Base-by-base conservation (phyloP, 1,140 invertebrate species). In the Microplitis demolitor region DNA sequence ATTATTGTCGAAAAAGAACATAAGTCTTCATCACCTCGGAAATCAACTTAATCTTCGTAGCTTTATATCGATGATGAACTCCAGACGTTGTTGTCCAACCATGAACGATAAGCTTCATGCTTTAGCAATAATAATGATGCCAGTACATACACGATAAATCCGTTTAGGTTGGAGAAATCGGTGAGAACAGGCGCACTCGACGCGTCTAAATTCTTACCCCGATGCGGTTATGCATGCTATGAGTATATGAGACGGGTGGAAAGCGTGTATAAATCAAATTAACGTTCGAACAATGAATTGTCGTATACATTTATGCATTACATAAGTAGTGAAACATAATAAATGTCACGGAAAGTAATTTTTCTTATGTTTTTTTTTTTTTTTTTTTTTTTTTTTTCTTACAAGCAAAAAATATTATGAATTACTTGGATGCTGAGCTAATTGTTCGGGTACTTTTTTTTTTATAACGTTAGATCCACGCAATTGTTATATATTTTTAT, bases 111-210 rank as follows among this genome's bases (percentile, higher is more conserved):
- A 80, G 80, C 51, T 31, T 63, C 78, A 64, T 61, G 33, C 45
- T 34, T 53, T 9, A 69, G 72, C 71, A 74, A 75, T 77, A 77
- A 82, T 83, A 83, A 81, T 82, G 74, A 77, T 72, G 68, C 68
- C 71, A 64, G 50, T 50, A 39, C 70, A 39, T 66, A 56, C 69
- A 62, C 60, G 69, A 67, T 78, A 76, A 78, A 79, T 71, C 69
- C 69, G 74, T 80, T 78, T 75, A 76, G 54, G 69, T 34, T 69
- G 33, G 67, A 72, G 56, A 58, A 77, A 73, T 66, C 69, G 75
- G 80, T 84, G 82, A 81, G 82, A 84, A 84, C 78, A 79, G 69
- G 79, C 69, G 67, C 81, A 83, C 77, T 78, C 72, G 80, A 77
- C 72, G 80, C 39, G 77, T 74, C 69, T 54, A 35, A 13, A 4